A percentile compares a stretch with the other conserved stretches of the same genome.
These are phyloP conservation scores for Ylistrum balloti DNA, from an alignment of 1,140 invertebrate species.

Conservation along the genomic window DNA sequence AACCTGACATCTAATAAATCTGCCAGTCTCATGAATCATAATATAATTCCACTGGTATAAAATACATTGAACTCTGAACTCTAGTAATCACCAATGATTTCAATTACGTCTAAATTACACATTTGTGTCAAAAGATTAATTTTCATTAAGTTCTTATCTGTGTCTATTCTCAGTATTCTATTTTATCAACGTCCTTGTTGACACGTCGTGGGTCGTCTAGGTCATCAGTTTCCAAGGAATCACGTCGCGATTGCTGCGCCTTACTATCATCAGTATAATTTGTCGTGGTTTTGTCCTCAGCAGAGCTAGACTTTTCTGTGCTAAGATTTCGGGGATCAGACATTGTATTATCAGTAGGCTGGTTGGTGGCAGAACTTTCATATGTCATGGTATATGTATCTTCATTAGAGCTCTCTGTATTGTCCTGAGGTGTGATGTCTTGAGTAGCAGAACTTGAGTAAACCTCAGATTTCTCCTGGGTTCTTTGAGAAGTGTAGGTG, in stretches of 20 bases:
- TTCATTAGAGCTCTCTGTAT: background rate
- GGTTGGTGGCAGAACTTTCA: slow-evolving; percentile 12
- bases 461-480: background rate
- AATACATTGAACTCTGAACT: no score
- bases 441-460: background rate
- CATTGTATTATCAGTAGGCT: background rate
- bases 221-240: background rate
- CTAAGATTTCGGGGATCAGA: background rate
- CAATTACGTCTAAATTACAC: no score
- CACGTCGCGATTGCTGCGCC: background rate
- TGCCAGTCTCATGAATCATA: no score
- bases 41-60: no score
- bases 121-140: no score
- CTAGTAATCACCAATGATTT: no score
- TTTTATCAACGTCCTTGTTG: slow-evolving; percentile 63
- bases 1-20: no score
- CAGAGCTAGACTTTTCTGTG: background rate
- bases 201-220: slow-evolving; percentile 54
- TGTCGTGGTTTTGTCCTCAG: background rate
- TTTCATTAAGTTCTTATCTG: no score
- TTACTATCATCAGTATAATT: slow-evolving; percentile 26
- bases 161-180: slow-evolving; percentile 67
- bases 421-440: background rate
- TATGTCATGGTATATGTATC: background rate
- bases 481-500: slow-evolving; percentile 9